These are phyloP conservation scores for Eulithis prunata DNA, from an alignment of 2,888 invertebrate genomes.

Conservation along the genomic window DNA sequence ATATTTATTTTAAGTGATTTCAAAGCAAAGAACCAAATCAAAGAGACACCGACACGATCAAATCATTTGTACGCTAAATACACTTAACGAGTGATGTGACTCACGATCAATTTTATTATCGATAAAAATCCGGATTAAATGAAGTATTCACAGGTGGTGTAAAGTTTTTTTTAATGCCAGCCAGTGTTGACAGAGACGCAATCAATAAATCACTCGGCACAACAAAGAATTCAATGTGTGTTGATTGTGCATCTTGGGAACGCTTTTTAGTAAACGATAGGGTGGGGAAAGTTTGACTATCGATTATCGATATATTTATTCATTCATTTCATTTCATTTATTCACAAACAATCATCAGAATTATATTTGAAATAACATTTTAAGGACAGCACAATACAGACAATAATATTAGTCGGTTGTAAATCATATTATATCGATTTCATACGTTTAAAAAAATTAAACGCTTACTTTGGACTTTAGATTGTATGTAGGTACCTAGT, in stretches of 20 bases:
- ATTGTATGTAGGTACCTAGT: too few species aligned
- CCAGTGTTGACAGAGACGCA: slow-evolving; percentile 82
- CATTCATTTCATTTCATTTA: too few species aligned
- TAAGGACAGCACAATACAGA: too few species aligned
- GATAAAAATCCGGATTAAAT: slow-evolving; percentile 84
- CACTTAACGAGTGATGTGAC: slow-evolving; percentile 80
- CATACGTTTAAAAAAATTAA: too few species aligned
- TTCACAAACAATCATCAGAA: too few species aligned
- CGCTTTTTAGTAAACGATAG: slow-evolving; percentile 73
- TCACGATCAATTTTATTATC: slow-evolving; percentile 76
- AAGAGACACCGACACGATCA: slow-evolving; percentile 45
- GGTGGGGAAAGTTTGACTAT: slow-evolving; percentile 51
- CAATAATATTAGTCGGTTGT: too few species aligned
- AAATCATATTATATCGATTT: too few species aligned
- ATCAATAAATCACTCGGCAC: slow-evolving; percentile 82
- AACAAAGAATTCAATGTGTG: slow-evolving; percentile 83
- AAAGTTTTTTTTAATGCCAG: slow-evolving; percentile 62
- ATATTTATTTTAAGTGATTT: too few species aligned
- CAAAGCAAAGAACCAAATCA: too few species aligned
- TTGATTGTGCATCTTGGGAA: slow-evolving; percentile 82
- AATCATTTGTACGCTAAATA: slow-evolving; percentile 80
- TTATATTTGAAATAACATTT: too few species aligned
- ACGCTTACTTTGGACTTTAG: too few species aligned
- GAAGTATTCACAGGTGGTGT: slow-evolving; percentile 79
- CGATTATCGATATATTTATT: slow-evolving; percentile 31